Evolutionary conservation across 2,797 vertebrate genomes (phyloP), one percentile per base, ranked within the genome.

Genomic region (Heteromormyrus szaboi): DNA sequence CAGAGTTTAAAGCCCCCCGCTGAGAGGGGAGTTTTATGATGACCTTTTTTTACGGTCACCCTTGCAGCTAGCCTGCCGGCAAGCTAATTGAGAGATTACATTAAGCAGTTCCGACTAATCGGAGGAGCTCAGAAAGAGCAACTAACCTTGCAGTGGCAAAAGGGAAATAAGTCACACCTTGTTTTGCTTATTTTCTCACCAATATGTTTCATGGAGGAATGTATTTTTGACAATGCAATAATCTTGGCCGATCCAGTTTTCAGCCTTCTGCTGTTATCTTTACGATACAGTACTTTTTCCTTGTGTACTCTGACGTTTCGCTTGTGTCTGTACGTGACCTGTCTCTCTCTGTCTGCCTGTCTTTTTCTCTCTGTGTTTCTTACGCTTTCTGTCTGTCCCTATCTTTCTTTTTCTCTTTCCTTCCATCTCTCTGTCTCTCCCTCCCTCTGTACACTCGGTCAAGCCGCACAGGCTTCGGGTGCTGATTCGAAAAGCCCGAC

Each of bases 191-290:
- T 84, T 46, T 48, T 84, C 44, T 84, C 46, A 84, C 37, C 79
- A 72, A 17, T 37, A 37, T 48, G 81, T 50, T 25, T 51, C 81
- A 51, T 84, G 22, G 46, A 51, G 44, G 7, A 51, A 48, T 50
- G 46, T 84, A 84, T 84, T 84, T 84, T 84, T 84, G 48, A 46
- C 44, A 84, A 84, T 84, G 44, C 22, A 84, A 84, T 84, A 84
- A 84, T 83, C 41, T 83, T 17, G 17, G 17, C 44, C 37, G 8
- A 83, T 48, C 48, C 46, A 14, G 9, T 51, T 51, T 84, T 44
- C 37, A n/a, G 17, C 72, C 17, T n/a, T 46, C 4, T 1, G 9
- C 46, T 0, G 81, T 48, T 84, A 48, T 48, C 81, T 48, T 84
- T 25, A 51, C 8, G n/a, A 84, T 51, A 25, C 46, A 51, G 4